Evolutionary conservation across 2,797 vertebrate species (phyloP), one percentile per base, ranked within the genome.

Genomic region (Macropus fuliginosus): DNA sequence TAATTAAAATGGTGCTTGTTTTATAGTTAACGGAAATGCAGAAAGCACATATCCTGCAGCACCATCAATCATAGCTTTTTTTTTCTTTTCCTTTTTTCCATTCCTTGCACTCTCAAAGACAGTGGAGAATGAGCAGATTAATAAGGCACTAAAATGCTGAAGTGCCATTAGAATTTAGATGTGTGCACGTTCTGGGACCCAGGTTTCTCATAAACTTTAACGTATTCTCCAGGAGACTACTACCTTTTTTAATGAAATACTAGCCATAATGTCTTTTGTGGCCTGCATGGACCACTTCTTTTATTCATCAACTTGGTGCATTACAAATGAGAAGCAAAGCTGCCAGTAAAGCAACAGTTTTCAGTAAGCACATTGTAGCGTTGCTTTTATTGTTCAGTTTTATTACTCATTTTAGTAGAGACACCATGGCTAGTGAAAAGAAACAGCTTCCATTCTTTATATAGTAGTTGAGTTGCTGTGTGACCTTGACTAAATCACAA

Each of bases 1-100:
- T 98, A 98, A 98, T 98, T 98, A 97, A 98, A 98, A 97, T 57
- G 91, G 95, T 94, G 34, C 97, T 24, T 97, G 92, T 97, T 98
- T 98, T 96, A 97, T 92, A 97, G 92, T 94, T 95, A 98, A 95
- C 3, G 8, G 91, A 98, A 98, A 97, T 96, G 89, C 93, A 98
- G 95, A 96, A 97, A 97, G 74, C 90, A 52, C 91, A 95, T 96
- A 95, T 97, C 93, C 92, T 96, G 90, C 34, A 97, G 90, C 54
- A 98, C 50, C 93, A 98, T 97, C 96, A 96, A 97, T 98, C 81
- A 96, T 90, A 55, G 34, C 0, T 40, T 8, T 74, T 74, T 31
- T n/a, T 46, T 40, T 40, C 18, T 81, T 81, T 40, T 81, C 18
- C 66, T 81, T 95, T 96, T 93, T 56, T 93, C 95, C 87, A 96